These are phyloP conservation scores for Brachynemurus nebulosus DNA, from an alignment of 2,888 invertebrate species.

Conservation along the genomic window DNA sequence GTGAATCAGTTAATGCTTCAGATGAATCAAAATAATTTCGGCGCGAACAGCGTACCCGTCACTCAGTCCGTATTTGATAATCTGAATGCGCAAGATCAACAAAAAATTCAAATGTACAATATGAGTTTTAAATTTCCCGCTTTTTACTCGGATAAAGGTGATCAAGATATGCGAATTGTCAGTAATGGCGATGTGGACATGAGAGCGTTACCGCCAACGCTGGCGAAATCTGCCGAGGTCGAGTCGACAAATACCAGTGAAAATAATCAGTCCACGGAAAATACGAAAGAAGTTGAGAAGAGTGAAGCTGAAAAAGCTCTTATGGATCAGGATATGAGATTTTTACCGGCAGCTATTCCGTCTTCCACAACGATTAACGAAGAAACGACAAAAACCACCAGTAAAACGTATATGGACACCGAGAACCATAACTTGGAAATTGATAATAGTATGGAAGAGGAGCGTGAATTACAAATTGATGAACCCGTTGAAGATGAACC, in stretches of 20 bases:
- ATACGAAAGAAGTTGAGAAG: not conserved
- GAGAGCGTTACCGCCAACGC: constrained; percentile 24
- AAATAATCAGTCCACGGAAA: not conserved
- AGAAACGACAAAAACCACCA: not conserved
- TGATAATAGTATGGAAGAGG: constrained; percentile 43
- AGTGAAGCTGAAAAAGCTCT: constrained; percentile 5
- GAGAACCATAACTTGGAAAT: constrained; percentile 12
- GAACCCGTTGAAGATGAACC: constrained; percentile 22
- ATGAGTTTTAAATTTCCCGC: constrained; percentile 21
- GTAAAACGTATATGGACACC: not conserved
- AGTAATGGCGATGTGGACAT: constrained; percentile 33
- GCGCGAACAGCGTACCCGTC: not conserved
- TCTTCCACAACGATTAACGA: not conserved
- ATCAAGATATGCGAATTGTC: constrained; percentile 31
- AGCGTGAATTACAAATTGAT: constrained; percentile 37
- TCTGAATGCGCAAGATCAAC: constrained; percentile 14
- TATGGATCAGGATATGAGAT: constrained; percentile 2
- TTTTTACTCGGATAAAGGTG: constrained; percentile 27
- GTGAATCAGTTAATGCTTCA: not conserved
- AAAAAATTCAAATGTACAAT: constrained; percentile 15
- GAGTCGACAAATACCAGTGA: not conserved
- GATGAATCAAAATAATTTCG: not conserved
- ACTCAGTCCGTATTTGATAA: constrained; percentile 11
- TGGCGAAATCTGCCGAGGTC: constrained; percentile 3
- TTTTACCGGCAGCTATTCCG: not conserved